Evolutionary conservation across 2,113 vertebrate species (phyloP).

Genomic region (Onychostruthus taczanowskii): DNA sequence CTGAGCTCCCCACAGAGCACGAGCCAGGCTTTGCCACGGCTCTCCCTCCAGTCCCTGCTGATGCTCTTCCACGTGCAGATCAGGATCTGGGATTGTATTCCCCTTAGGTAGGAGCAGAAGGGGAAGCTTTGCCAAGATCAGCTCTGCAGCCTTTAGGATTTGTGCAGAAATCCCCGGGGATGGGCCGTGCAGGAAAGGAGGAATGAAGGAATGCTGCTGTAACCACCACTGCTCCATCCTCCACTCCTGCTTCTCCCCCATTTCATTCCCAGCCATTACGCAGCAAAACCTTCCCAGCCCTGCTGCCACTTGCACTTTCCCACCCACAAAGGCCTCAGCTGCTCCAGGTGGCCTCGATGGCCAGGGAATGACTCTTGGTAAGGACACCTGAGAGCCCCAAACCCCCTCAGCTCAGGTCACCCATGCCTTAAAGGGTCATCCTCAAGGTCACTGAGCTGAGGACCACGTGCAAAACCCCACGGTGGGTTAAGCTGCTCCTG

Average conservation of each 20-base stretch:
- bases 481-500: not conserved
- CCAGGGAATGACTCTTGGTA: not conserved
- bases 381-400: not conserved
- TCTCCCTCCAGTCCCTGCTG: not conserved
- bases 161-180: not conserved
- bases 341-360: fast-evolving
- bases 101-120: not conserved
- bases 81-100: not conserved
- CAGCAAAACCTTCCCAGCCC: not conserved
- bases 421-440: not conserved
- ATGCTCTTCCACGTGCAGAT: not conserved
- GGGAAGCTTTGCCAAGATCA: not conserved
- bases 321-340: not conserved
- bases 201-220: not conserved
- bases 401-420: not conserved
- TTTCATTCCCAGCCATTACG: not conserved
- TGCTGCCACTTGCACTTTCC: not conserved
- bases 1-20: fast-evolving
- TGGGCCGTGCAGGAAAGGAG: not conserved
- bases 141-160: not conserved
- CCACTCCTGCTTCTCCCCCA: not conserved
- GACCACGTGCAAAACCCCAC: not conserved
- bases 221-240: not conserved
- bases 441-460: not conserved
- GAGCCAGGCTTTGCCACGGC: not conserved